These are phyloP conservation scores for Gymnoscelis rufifasciata DNA, from an alignment of 2,888 invertebrate species.

Conservation along the genomic window DNA sequence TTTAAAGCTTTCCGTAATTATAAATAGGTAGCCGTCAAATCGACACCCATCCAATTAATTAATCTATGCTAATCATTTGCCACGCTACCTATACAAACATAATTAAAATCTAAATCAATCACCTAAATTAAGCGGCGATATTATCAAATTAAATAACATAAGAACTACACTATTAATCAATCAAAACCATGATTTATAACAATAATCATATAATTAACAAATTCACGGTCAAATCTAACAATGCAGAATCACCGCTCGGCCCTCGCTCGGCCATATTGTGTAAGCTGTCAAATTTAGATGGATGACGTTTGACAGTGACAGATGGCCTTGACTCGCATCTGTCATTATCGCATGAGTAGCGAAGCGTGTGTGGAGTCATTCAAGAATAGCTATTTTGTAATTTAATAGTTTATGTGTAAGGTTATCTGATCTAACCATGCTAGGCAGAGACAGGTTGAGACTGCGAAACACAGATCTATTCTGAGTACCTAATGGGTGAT, in stretches of 20 bases:
- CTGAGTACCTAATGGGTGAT: too few species aligned
- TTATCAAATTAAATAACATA: background rate
- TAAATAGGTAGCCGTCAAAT: too few species aligned
- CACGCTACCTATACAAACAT: too few species aligned
- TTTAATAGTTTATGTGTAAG: too few species aligned
- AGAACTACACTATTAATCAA: slow-evolving; percentile 1
- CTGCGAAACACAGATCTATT: too few species aligned
- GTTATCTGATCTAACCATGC: too few species aligned
- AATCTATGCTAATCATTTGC: too few species aligned
- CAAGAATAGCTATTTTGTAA: slow-evolving; percentile 1
- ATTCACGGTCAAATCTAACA: slow-evolving; percentile 12
- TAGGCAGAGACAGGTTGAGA: too few species aligned
- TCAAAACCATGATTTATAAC: background rate
- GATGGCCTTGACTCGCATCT: slow-evolving; percentile 21
- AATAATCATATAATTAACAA: slow-evolving; percentile 1
- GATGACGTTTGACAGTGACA: slow-evolving; percentile 20
- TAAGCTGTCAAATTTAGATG: slow-evolving; percentile 20
- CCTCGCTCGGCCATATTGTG: slow-evolving; percentile 5
- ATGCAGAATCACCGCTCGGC: background rate
- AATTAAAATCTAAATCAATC: background rate
- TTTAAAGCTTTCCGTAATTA: too few species aligned
- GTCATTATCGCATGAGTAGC: slow-evolving; percentile 3
- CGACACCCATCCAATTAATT: too few species aligned
- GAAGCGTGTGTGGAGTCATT: slow-evolving; percentile 7
- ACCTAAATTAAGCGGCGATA: background rate